phyloP scores from a whole-genome alignment of 2,113 vertebrate genomes.

The Podarcis cretensis region DNA sequence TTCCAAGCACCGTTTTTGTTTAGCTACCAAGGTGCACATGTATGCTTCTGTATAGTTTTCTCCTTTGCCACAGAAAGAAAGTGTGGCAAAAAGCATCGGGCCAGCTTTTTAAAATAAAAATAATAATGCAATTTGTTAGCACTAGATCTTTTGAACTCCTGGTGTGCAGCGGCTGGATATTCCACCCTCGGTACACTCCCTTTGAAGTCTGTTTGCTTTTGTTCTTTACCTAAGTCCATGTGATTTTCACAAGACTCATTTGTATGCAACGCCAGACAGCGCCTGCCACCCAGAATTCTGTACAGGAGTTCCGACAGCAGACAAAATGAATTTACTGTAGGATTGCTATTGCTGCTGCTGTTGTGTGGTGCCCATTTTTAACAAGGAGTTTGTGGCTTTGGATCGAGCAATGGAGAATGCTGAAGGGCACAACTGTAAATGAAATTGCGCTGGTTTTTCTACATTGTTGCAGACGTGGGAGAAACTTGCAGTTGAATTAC shows the following conservation, averaged over 20 bases:
- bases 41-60: background rate
- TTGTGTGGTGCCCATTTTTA: background rate
- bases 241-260: conserved; percentile 84
- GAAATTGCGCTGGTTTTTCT: background rate
- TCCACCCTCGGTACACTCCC: conserved; percentile 56
- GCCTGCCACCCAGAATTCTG: conserved; percentile 86
- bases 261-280: conserved; percentile 81
- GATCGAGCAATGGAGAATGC: conserved; percentile 34
- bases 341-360: background rate
- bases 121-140: conserved; percentile 59
- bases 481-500: background rate
- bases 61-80: conserved; percentile 62
- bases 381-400: conserved; percentile 28
- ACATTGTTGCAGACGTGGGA: background rate
- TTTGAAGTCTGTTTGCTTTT: conserved; percentile 90
- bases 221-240: conserved; percentile 88
- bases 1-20: conserved; percentile 77
- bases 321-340: conserved; percentile 72
- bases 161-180: conserved; percentile 72
- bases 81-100: conserved; percentile 59
- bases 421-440: background rate
- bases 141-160: conserved; percentile 67
- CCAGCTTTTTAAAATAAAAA: conserved; percentile 38
- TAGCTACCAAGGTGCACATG: background rate
- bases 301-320: conserved; percentile 59